These are phyloP conservation scores for Aporophyla nigra DNA, from an alignment of 2,888 invertebrate genomes.

Conservation along the genomic window DNA sequence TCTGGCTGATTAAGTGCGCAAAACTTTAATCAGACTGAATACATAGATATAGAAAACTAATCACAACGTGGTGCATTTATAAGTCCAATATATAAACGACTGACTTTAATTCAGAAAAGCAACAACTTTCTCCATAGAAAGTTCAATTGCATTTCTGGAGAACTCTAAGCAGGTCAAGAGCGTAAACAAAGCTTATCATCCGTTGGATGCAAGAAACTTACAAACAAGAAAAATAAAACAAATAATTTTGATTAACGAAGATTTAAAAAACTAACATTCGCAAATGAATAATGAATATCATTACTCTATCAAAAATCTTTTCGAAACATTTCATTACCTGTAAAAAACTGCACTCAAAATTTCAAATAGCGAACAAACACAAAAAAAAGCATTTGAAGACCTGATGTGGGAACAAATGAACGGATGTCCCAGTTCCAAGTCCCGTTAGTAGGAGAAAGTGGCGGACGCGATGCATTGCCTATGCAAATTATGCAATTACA, in stretches of 20 bases:
- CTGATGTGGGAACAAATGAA: constrained; percentile 71
- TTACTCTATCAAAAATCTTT: constrained; percentile 28
- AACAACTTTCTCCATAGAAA: constrained; percentile 53
- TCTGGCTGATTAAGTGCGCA: neutral
- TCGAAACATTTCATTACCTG: constrained; percentile 26
- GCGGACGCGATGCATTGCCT: constrained; percentile 81
- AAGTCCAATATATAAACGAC: neutral
- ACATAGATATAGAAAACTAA: neutral
- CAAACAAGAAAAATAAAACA: neutral
- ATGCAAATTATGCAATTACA: constrained; percentile 90
- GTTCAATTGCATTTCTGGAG: constrained; percentile 47
- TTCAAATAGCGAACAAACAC: constrained; percentile 60
- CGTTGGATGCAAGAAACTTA: constrained; percentile 14
- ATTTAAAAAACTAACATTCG: neutral
- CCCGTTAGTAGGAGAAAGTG: constrained; percentile 89
- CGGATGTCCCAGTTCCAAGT: constrained; percentile 84
- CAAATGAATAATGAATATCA: constrained; percentile 13
- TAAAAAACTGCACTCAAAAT: constrained; percentile 55
- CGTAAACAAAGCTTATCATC: constrained; percentile 29
- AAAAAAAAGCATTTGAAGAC: constrained; percentile 56
- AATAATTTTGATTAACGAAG: constrained; percentile 29
- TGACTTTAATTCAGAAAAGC: constrained; percentile 1
- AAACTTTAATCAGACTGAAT: neutral
- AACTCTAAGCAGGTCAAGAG: constrained; percentile 41
- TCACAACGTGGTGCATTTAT: neutral